Evolutionary conservation across 2,888 invertebrate genomes (phyloP).

Genomic region (Anoplius nigerrimus): DNA sequence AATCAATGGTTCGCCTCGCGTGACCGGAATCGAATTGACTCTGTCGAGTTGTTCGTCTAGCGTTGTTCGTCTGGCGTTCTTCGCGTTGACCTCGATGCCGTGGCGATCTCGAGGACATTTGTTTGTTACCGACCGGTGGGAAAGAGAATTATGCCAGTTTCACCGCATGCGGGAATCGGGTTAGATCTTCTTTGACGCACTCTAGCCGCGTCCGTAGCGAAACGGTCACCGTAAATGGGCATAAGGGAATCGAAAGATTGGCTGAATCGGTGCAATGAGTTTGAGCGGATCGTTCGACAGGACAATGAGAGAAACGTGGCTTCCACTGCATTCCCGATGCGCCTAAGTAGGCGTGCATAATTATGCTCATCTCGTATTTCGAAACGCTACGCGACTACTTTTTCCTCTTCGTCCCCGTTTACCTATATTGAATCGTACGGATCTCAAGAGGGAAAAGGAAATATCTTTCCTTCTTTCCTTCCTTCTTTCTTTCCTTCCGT

Average conservation of each 20-base stretch:
- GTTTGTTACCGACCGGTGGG: too few relatives aligned
- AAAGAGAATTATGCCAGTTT: too few relatives aligned
- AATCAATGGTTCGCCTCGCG: slow-evolving; percentile 53
- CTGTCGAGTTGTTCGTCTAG: slow-evolving; percentile 28
- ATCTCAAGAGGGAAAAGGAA: too few relatives aligned
- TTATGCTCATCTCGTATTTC: slow-evolving; percentile 53
- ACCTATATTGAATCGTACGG: too few relatives aligned
- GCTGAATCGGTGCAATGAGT: too few relatives aligned
- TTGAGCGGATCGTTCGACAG: slow-evolving; percentile 35
- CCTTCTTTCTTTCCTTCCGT: not conserved
- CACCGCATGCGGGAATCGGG: too few relatives aligned
- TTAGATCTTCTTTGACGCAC: too few relatives aligned
- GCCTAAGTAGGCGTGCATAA: slow-evolving; percentile 45
- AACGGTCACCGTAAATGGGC: too few relatives aligned
- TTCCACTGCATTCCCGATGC: slow-evolving; percentile 56
- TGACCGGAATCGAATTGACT: slow-evolving; percentile 52
- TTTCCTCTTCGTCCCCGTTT: slow-evolving; percentile 4
- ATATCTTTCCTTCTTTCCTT: not conserved
- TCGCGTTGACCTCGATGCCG: slow-evolving; percentile 38
- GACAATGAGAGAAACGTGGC: slow-evolving; percentile 40
- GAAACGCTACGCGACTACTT: slow-evolving; percentile 18
- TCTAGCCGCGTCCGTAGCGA: too few relatives aligned
- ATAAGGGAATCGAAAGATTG: too few relatives aligned
- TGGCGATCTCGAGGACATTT: too few relatives aligned
- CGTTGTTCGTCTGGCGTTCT: too few relatives aligned